A percentile compares a stretch with the other conserved stretches of the same genome.
Evolutionary conservation across 2,888 invertebrate species (phyloP).

Genomic region (Spodoptera picta): DNA sequence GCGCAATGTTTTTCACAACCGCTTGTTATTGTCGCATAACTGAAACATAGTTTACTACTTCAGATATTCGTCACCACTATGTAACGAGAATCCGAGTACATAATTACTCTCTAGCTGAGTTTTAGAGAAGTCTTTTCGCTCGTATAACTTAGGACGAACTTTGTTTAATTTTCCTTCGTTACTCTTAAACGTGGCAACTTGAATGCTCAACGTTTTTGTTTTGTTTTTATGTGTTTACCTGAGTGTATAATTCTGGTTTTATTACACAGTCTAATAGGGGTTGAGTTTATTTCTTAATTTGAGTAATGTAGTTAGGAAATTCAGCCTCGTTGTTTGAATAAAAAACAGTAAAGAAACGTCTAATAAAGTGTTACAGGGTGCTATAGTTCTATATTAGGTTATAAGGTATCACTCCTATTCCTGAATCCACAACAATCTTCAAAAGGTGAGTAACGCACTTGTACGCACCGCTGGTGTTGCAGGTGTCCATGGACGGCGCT

Average conservation of each 20-base stretch:
- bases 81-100: constrained; percentile 39
- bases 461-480: no score
- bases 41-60: constrained; percentile 36
- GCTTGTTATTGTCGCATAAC: constrained; percentile 8
- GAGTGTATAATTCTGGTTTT: constrained; percentile 1
- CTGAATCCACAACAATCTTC: no score
- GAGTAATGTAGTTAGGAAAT: background rate
- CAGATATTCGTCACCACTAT: constrained; percentile 25
- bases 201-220: constrained; percentile 12
- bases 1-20: constrained; percentile 21
- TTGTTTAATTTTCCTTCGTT: constrained; percentile 40
- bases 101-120: constrained; percentile 30
- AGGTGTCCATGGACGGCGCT: no score
- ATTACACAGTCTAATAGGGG: constrained; percentile 8
- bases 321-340: no score
- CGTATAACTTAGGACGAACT: constrained; percentile 5
- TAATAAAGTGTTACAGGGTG: no score
- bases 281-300: constrained; percentile 12
- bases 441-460: no score
- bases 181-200: constrained; percentile 15
- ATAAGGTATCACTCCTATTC: no score
- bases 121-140: constrained; percentile 30
- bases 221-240: constrained; percentile 3
- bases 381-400: no score
- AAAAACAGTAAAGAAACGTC: no score